These are phyloP conservation scores for Sicus ferrugineus DNA, from an alignment of 2,888 invertebrate species.

Conservation along the genomic window DNA sequence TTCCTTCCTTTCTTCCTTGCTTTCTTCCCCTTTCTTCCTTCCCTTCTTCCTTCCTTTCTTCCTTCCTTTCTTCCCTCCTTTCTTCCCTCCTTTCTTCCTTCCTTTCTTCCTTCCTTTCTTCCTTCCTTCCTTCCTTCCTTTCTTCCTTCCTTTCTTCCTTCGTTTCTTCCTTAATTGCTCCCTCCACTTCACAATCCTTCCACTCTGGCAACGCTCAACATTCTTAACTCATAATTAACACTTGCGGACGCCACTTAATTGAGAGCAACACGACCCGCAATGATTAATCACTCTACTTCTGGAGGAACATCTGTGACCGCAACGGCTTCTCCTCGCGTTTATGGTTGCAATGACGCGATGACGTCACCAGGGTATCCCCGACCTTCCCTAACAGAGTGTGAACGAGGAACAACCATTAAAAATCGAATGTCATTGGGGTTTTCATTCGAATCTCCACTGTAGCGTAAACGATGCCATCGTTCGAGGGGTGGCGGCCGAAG, in stretches of 20 bases:
- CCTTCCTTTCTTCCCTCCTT: neutral
- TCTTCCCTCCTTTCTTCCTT: neutral
- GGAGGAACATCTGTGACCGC: conserved; percentile 35
- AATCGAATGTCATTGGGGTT: conserved; percentile 32
- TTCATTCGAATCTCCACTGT: conserved; percentile 19
- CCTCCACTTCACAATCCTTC: too few relatives aligned
- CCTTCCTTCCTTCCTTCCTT: neutral
- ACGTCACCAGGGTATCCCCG: conserved; percentile 28
- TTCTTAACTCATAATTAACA: conserved; percentile 41
- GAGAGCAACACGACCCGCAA: neutral
- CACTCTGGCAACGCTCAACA: neutral
- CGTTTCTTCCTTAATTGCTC: too few relatives aligned
- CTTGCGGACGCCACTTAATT: conserved; percentile 36
- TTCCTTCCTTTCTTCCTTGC: neutral
- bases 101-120: neutral
- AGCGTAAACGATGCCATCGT: neutral
- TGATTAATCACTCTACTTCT: conserved; percentile 30
- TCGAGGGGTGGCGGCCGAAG: neutral
- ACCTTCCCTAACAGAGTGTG: conserved; percentile 23
- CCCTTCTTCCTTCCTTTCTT: neutral
- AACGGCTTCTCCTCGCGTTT: neutral
- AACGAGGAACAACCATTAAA: conserved; percentile 4
- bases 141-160: neutral
- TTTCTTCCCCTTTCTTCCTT: neutral
- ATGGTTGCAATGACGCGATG: conserved; percentile 5